Base-by-base conservation (phyloP, 2,888 invertebrate species). In the Chrysodeixis includens region DNA sequence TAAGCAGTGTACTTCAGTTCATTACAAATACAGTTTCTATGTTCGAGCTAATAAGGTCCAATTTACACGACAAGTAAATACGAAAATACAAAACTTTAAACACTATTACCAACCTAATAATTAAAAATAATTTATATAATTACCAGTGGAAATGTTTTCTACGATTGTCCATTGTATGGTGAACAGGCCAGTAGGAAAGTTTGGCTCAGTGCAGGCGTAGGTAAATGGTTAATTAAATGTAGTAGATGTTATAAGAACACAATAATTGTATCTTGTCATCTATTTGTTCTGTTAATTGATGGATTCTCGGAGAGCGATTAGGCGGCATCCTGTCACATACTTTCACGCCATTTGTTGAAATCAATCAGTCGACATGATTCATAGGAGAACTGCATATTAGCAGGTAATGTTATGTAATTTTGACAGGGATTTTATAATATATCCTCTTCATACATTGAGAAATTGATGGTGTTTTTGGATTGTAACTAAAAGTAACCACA, bases 271-370 rank as follows among this genome's bases (percentile, higher is more conserved):
- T n/a, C 32, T 35, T 12, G 32, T 35, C 12, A 40, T 12, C 40
- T 40, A 40, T 40, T 40, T n/a, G 40, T 40, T n/a, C n/a, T n/a
- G n/a, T 3, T 40, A 40, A 40, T 40, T 40, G n/a, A 40, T 40
- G n/a, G 1, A 40, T 59, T 56, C 59, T 62, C 40, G 12, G 32
- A 26, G 52, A 54, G 12, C 60, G 8, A 16, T 16, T 51, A 35
- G 59, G 30, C 51, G 9, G 30, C 51, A 57, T 74, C 55, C 69
- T 60, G 60, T 40, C 56, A 49, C 69, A 54, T 54, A 22, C 8
- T 12, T 22, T 26, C 53, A 51, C 30, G 53, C 44, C 6, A 14
- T 20, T 51, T 44, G 44, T 46, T 55, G 46, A 53, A 14, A 51
- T 56, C 51, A 51, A 52, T 9, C 9, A 49, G 35, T 35, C 6